Evolutionary conservation across 2,797 vertebrate species (phyloP).

Genomic region (Xerus rutilus): DNA sequence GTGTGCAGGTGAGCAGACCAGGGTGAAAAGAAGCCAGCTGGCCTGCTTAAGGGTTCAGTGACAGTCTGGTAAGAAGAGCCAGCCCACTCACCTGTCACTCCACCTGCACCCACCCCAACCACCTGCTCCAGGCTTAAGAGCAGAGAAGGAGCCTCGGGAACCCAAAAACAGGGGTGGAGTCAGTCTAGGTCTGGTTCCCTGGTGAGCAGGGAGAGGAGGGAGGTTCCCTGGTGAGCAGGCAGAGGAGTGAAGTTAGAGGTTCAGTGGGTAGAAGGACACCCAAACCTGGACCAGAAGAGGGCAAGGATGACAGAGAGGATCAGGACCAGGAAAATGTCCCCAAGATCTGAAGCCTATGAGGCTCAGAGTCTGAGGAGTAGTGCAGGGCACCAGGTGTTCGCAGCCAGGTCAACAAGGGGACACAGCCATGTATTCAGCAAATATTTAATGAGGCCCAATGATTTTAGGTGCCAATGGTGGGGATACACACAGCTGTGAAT

Average conservation of each 20-base stretch:
- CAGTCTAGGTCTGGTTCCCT: neutral
- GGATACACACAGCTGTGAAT: too few species aligned
- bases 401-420: rapidly evolving
- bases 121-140: neutral
- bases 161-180: neutral
- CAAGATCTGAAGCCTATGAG: neutral
- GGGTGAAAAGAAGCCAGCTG: neutral
- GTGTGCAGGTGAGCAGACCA: too few species aligned
- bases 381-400: too few species aligned
- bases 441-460: neutral
- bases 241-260: neutral
- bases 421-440: neutral
- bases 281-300: neutral
- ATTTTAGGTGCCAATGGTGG: rapidly evolving
- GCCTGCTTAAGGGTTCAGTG: neutral
- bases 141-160: neutral
- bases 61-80: neutral
- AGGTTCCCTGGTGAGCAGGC: neutral
- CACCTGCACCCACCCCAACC: neutral
- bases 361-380: neutral
- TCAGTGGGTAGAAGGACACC: too few species aligned
- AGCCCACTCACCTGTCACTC: neutral
- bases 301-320: neutral
- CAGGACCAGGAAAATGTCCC: neutral
- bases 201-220: neutral